Conservation (phyloP, 1,140 invertebrate species). For the Papilio helenus region DNA sequence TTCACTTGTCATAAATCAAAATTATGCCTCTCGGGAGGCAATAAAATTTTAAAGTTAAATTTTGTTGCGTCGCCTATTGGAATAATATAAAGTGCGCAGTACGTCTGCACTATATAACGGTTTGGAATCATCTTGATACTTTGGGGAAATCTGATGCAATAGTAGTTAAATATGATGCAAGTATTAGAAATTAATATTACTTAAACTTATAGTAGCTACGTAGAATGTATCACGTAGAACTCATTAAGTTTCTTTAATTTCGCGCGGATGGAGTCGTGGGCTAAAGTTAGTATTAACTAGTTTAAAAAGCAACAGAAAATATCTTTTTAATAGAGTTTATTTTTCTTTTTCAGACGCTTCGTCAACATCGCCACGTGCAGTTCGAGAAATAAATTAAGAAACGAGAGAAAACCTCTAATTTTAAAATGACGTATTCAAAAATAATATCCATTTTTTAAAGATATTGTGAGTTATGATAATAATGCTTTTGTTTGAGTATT, state of each 20-base stretch:
- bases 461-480: neutral
- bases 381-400: too few relatives aligned
- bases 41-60: constrained; percentile 71
- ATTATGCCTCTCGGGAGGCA: constrained; percentile 58
- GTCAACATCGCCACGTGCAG: too few relatives aligned
- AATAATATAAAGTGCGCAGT: constrained; percentile 31
- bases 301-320: too few relatives aligned
- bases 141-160: neutral
- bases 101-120: neutral
- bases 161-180: neutral
- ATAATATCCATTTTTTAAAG: neutral
- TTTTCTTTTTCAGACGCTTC: too few relatives aligned
- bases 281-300: too few relatives aligned
- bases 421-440: neutral
- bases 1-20: constrained; percentile 54
- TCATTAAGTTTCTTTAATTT: too few relatives aligned
- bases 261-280: too few relatives aligned
- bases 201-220: too few relatives aligned
- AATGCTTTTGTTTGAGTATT: neutral
- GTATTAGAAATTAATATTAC: neutral
- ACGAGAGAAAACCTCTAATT: too few relatives aligned
- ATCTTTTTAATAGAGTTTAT: too few relatives aligned
- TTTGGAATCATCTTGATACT: neutral
- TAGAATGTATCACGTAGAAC: too few relatives aligned
- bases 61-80: constrained; percentile 47